Evolutionary conservation across 53 echinoderm and acorn worm species (phyloP).

Genomic region (Holothuria scabra): DNA sequence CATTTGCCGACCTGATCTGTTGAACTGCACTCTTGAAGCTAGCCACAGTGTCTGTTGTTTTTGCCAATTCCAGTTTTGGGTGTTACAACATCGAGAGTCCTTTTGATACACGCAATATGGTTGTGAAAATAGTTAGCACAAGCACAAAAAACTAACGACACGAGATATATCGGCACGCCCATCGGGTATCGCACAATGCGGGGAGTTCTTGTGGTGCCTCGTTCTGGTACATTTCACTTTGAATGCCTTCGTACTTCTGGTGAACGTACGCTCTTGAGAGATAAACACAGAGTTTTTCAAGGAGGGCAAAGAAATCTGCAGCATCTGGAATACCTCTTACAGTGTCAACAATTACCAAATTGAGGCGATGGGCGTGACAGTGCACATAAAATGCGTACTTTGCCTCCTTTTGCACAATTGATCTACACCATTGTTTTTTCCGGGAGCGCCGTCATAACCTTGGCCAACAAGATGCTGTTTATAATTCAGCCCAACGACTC

Average conservation of each 20-base stretch:
- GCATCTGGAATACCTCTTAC: conserved; percentile 31
- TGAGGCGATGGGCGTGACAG: conserved; percentile 52
- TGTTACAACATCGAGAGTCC: conserved; percentile 43
- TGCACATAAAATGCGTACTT: conserved; percentile 55
- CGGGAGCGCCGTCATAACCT: conserved; percentile 48
- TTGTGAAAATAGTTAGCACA: conserved; percentile 42
- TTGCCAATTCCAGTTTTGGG: conserved; percentile 40
- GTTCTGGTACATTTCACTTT: conserved; percentile 39
- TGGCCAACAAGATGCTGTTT: conserved; percentile 59
- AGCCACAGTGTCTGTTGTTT: conserved; percentile 36
- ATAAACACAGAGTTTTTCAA: conserved; percentile 41
- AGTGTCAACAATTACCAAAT: conserved; percentile 51
- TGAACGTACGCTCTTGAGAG: conserved; percentile 38
- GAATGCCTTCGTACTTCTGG: conserved; percentile 16
- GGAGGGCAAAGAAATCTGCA: conserved; percentile 59
- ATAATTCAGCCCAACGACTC: conserved; percentile 45
- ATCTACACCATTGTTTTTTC: conserved; percentile 39
- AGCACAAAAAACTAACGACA: conserved; percentile 14
- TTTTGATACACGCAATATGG: conserved; percentile 31
- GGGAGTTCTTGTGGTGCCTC: conserved; percentile 38
- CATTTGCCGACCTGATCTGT: conserved; percentile 22
- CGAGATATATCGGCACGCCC: conserved; percentile 43
- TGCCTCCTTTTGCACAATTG: conserved; percentile 27
- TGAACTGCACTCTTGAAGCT: conserved; percentile 8
- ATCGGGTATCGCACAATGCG: conserved; percentile 45